These are phyloP conservation scores for Drosophila leonis DNA, from an alignment of 2,888 invertebrate genomes.

Conservation along the genomic window DNA sequence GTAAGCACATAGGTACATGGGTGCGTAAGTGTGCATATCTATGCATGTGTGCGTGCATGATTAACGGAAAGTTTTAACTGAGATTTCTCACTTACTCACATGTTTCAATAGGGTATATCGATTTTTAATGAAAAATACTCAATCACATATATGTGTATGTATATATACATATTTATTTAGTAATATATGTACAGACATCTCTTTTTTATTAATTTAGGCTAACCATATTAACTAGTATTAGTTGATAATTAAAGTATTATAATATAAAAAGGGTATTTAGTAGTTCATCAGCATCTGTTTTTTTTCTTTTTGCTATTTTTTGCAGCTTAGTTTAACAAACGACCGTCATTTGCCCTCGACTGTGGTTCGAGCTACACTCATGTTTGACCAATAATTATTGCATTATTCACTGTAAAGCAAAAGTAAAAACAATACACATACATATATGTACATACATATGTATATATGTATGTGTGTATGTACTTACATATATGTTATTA, in stretches of 20 bases:
- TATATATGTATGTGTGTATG: not conserved
- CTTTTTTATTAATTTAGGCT: not conserved
- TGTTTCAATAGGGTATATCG: not conserved
- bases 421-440: constrained; percentile 12
- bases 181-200: not conserved
- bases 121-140: not conserved
- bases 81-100: constrained; percentile 34
- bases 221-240: not conserved
- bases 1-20: not conserved
- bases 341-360: constrained; percentile 51
- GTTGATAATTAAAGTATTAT: too few relatives aligned
- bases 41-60: constrained; percentile 10
- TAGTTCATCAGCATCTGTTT: not conserved
- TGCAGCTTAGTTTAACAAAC: constrained; percentile 11
- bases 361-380: constrained; percentile 13
- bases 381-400: constrained; percentile 26
- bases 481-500: not conserved
- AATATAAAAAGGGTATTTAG: constrained; percentile 15
- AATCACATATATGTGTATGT: not conserved
- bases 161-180: not conserved
- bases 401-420: constrained; percentile 26
- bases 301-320: not conserved
- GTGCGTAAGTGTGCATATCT: not conserved
- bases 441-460: not conserved
- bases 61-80: constrained; percentile 62